Percentiles rank a stretch among this genome's conserved stretches.
These are phyloP conservation scores for Agrochola lychnidis DNA, from an alignment of 2,888 invertebrate species.

Conservation along the genomic window DNA sequence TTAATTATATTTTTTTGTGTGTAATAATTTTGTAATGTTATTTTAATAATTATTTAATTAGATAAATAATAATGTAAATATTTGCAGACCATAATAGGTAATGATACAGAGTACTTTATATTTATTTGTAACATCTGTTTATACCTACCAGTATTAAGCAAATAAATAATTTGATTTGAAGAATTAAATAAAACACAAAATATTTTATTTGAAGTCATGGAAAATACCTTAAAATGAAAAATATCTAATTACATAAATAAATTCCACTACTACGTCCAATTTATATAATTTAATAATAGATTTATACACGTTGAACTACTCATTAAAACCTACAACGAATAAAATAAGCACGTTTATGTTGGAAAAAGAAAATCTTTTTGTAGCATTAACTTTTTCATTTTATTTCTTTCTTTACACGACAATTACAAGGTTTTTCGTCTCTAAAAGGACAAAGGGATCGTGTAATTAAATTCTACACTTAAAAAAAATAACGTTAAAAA, in stretches of 20 bases:
- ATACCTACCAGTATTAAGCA: too few species aligned
- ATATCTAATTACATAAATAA: background rate
- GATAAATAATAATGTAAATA: too few species aligned
- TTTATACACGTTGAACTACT: background rate
- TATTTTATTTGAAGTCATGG: background rate
- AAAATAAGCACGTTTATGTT: conserved; percentile 11
- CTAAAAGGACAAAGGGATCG: conserved; percentile 48
- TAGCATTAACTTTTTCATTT: conserved; percentile 29
- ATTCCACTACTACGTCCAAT: background rate
- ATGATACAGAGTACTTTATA: too few species aligned
- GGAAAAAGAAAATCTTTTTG: conserved; percentile 21
- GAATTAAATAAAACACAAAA: background rate
- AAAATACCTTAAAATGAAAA: background rate
- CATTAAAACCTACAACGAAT: conserved; percentile 14
- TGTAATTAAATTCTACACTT: conserved; percentile 55
- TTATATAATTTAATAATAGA: background rate
- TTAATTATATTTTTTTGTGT: too few species aligned
- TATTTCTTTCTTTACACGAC: conserved; percentile 48
- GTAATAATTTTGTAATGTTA: too few species aligned
- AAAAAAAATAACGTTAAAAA: conserved; percentile 50
- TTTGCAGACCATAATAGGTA: too few species aligned
- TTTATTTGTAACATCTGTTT: too few species aligned
- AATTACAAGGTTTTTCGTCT: conserved; percentile 51
- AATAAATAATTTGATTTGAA: too few species aligned
- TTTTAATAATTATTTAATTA: too few species aligned